Conservation (phyloP, 2,113 vertebrate species). For the Miniopterus natalensis region DNA sequence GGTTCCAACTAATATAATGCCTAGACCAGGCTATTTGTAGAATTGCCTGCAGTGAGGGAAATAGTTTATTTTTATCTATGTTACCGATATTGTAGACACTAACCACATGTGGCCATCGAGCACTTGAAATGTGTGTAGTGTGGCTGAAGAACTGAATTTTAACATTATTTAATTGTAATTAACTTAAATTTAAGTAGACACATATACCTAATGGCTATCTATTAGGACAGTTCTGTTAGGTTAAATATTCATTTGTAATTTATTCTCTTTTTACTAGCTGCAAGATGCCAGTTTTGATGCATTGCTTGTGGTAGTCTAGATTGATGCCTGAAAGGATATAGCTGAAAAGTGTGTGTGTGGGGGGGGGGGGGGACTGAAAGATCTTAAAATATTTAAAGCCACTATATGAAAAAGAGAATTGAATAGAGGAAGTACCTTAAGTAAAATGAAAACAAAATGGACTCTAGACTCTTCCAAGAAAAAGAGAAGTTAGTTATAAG, state of each 20-base stretch:
- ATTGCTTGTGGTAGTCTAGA: not conserved
- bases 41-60: not conserved
- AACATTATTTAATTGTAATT: slow-evolving; percentile 27
- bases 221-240: not conserved
- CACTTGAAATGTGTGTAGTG: not conserved
- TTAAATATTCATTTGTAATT: slow-evolving; percentile 33
- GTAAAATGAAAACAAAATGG: slow-evolving; percentile 55
- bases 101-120: not conserved
- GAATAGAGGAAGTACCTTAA: not conserved
- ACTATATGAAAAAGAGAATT: slow-evolving; percentile 26
- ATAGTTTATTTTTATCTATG: not conserved
- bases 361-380: not conserved
- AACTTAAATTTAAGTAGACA: slow-evolving; percentile 23
- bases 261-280: not conserved
- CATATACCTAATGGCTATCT: not conserved
- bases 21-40: not conserved
- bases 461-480: slow-evolving; percentile 50
- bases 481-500: slow-evolving; percentile 49
- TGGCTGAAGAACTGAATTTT: not conserved
- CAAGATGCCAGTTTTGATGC: not conserved
- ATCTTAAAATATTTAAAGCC: slow-evolving; percentile 44
- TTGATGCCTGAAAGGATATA: not conserved
- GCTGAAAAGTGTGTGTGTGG: not conserved
- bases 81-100: not conserved
- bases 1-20: slow-evolving; percentile 14